A percentile compares a stretch with the other conserved stretches of the same genome.
These are phyloP conservation scores for Danio aesculapii DNA, from an alignment of 2,797 vertebrate species.

Conservation along the genomic window DNA sequence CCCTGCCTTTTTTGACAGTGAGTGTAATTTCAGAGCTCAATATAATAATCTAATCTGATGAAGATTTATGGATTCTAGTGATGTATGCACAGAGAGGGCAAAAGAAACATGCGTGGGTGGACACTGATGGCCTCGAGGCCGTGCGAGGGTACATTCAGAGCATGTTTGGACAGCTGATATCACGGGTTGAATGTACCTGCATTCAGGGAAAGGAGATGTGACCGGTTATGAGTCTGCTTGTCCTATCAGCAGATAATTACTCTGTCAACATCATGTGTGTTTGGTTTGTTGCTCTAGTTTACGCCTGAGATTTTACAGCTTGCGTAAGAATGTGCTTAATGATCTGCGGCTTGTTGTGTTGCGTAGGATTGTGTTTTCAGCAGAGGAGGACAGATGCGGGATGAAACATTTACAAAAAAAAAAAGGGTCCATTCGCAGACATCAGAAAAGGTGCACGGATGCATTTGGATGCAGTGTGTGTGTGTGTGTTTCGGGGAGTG, in stretches of 20 bases:
- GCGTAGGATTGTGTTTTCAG: background rate
- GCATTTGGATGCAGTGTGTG: background rate
- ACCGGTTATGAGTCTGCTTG: slow-evolving; percentile 53
- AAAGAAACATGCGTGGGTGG: slow-evolving; percentile 44
- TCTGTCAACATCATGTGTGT: slow-evolving; percentile 50
- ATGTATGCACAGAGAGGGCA: slow-evolving; percentile 20
- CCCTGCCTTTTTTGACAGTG: too few relatives aligned
- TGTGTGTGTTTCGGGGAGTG: slow-evolving; percentile 25
- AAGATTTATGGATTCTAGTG: background rate
- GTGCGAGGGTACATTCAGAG: slow-evolving; percentile 56
- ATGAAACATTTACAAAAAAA: background rate
- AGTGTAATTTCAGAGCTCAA: background rate
- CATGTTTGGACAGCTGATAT: slow-evolving; percentile 77
- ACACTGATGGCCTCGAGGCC: slow-evolving; percentile 32
- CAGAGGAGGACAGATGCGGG: background rate
- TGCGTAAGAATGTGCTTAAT: slow-evolving; percentile 26
- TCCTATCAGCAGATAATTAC: slow-evolving; percentile 49
- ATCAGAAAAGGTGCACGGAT: background rate
- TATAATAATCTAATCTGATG: background rate
- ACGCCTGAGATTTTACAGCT: slow-evolving; percentile 16
- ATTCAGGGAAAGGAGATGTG: slow-evolving; percentile 61
- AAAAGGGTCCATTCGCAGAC: background rate
- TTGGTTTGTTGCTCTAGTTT: slow-evolving; percentile 35
- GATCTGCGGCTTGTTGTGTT: slow-evolving; percentile 5
- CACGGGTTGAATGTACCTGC: slow-evolving; percentile 66